Conservation (phyloP, 1,140 invertebrate species). For the Brachionus rubens region DNA sequence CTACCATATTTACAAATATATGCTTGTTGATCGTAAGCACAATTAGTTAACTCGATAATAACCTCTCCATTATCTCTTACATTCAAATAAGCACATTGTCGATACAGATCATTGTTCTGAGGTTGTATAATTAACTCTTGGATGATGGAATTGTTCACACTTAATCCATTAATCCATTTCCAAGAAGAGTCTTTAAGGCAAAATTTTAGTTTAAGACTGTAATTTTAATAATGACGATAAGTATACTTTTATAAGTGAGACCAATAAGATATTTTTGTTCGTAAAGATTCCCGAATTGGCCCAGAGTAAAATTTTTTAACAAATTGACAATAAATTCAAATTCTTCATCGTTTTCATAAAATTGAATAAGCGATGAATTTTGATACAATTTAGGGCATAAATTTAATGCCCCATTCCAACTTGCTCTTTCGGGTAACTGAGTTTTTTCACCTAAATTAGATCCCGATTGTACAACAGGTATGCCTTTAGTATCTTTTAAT, state of each 20-base stretch:
- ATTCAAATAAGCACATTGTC: constrained; percentile 26
- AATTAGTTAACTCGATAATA: constrained; percentile 36
- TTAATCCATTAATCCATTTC: constrained; percentile 26
- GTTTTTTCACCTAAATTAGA: not conserved
- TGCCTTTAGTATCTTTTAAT: not conserved
- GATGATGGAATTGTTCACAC: not conserved
- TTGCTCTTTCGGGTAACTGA: not conserved
- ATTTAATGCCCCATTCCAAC: not conserved
- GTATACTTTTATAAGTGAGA: not conserved
- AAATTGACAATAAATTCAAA: constrained; percentile 30
- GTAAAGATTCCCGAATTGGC: not conserved
- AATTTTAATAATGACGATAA: not conserved
- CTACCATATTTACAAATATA: constrained; percentile 46
- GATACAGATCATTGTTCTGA: not conserved
- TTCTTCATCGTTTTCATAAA: constrained; percentile 17
- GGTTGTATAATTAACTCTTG: not conserved
- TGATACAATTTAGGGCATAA: not conserved
- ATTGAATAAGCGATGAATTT: not conserved
- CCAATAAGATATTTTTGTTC: constrained; percentile 44
- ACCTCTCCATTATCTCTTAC: constrained; percentile 23
- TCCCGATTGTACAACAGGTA: not conserved
- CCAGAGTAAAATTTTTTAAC: constrained; percentile 4
- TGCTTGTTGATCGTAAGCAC: not conserved
- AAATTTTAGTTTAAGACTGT: too few relatives aligned
- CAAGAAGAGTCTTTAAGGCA: not conserved